A percentile compares a stretch with the other conserved stretches of the same genome.
Evolutionary conservation across 2,888 invertebrate species (phyloP).

Genomic region (Pristionchus maxplancki): DNA sequence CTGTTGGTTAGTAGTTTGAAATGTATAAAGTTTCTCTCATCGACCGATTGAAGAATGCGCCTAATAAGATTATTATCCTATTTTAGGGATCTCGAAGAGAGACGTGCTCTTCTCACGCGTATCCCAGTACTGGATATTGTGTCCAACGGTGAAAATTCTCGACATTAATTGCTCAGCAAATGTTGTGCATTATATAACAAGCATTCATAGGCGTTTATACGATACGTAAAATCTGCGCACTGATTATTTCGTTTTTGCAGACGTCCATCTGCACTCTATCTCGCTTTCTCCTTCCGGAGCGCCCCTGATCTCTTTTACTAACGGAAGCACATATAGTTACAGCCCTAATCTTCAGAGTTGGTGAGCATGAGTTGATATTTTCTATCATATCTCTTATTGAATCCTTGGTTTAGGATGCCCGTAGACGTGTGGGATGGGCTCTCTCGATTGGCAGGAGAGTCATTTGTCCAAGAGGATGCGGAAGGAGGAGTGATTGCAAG

Average conservation of each 20-base stretch:
- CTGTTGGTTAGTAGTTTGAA: constrained; percentile 4
- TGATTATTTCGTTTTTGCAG: no score
- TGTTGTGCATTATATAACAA: no score
- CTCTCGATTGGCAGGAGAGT: not conserved
- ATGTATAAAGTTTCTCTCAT: not conserved
- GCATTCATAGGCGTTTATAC: no score
- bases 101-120: not conserved
- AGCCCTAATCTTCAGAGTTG: constrained; percentile 21
- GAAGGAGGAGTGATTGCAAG: constrained; percentile 37
- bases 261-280: constrained; percentile 17
- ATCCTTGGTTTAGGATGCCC: no score
- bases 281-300: constrained; percentile 34
- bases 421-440: constrained; percentile 5
- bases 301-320: constrained; percentile 43
- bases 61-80: no score
- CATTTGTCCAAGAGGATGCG: not conserved
- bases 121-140: constrained; percentile 34
- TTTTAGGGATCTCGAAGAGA: not conserved
- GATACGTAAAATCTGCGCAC: not conserved
- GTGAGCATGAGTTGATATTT: not conserved
- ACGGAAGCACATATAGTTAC: constrained; percentile 44
- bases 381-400: no score
- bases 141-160: not conserved
- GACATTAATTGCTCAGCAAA: no score
- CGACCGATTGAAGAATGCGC: not conserved